A percentile compares a stretch with the other conserved stretches of the same genome.
Evolutionary conservation across 2,888 invertebrate species (phyloP).

Genomic region (Callyntrura sp.): DNA sequence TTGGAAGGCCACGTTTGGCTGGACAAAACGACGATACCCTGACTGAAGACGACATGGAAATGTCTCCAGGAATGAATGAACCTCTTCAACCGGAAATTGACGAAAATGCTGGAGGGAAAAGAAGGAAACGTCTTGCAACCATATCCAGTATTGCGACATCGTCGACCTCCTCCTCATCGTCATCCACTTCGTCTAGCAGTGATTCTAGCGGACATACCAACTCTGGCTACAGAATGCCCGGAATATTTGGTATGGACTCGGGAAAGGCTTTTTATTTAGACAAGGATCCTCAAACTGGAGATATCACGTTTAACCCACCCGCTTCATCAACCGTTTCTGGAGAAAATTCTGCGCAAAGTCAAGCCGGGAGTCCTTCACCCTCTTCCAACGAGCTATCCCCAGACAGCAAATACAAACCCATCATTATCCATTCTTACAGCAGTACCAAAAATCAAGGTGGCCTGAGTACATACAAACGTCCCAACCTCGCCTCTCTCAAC

Average conservation of each 20-base stretch:
- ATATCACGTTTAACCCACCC: slow-evolving; percentile 80
- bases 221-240: slow-evolving; percentile 83
- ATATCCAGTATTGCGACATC: slow-evolving; percentile 59
- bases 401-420: slow-evolving; percentile 80
- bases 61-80: slow-evolving; percentile 34
- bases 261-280: slow-evolving; percentile 83
- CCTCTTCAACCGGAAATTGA: background rate
- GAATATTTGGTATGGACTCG: slow-evolving; percentile 81
- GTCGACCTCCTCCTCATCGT: background rate
- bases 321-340: slow-evolving; percentile 55
- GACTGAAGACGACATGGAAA: slow-evolving; percentile 29
- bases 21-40: slow-evolving; percentile 39
- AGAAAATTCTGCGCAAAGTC: slow-evolving; percentile 27
- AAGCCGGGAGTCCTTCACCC: slow-evolving; percentile 54
- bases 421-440: slow-evolving; percentile 83
- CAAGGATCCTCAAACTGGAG: slow-evolving; percentile 83
- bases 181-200: background rate
- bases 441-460: slow-evolving; percentile 82
- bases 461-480: slow-evolving; percentile 69
- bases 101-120: slow-evolving; percentile 38
- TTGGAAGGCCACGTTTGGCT: slow-evolving; percentile 69
- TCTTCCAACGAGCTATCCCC: slow-evolving; percentile 63
- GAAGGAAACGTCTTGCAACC: slow-evolving; percentile 65
- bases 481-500: slow-evolving; percentile 73
- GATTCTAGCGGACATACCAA: background rate